Evolutionary conservation across 2,113 vertebrate species (phyloP), one percentile per base, ranked within the genome.

Genomic region (Hippocampus abdominalis): DNA sequence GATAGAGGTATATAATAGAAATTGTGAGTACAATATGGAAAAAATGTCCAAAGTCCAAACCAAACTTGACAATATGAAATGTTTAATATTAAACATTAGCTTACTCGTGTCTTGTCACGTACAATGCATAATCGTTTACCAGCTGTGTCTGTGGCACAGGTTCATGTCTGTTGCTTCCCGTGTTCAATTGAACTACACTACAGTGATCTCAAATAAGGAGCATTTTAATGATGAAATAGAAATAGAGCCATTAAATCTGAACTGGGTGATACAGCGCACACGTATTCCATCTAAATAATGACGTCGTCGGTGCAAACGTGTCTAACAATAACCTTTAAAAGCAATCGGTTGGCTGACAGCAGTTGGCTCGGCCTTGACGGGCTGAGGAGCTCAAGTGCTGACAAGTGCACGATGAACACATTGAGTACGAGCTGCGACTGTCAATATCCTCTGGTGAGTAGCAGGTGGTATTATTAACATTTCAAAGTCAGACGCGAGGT

Each of bases 251-350:
- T 27, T 18, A 20, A 60, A 60, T 60, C 13, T 60, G 15, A 13
- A 32, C 57, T 7, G 25, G 5, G 27, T 18, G 27, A 18, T 60
- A 15, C 25, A 27, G 5, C 4, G 9, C 6, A 6, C 6, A 32
- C 32, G 2, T 32, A 18, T 9, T 60, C 27, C 57, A 60, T 20
- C 57, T 29, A 36, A 27, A 60, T 60, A 60, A 60, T 32, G 10
- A 32, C 18, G 4, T 32, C 27, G 27, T 32, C 27, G 9, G 57
- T 60, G 57, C 16, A 60, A 60, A 15, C 57, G 8, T 60, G 57
- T 18, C 27, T 8, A 60, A 60, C 57, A 60, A 60, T 60, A 32
- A 60, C 57, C 57, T 60, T 60, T 60, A 29, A 60, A 60, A 16
- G 57, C 57, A 60, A 32, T 60, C 57, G 32, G 27, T 32, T 0